Conservation (phyloP, 1,140 invertebrate genomes). For the Colletes gigas region DNA sequence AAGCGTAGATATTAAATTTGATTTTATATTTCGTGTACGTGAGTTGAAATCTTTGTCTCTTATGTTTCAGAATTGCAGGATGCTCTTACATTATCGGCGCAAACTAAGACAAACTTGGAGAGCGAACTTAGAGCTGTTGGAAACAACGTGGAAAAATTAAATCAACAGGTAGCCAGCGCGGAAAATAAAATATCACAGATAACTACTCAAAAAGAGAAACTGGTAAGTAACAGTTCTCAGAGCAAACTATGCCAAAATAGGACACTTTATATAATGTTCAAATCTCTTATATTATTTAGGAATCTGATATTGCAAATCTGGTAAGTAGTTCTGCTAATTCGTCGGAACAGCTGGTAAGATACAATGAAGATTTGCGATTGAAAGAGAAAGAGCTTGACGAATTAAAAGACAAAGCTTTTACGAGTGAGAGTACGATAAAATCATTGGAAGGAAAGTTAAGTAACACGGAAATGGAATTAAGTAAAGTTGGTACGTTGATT, state of each 20-base stretch:
- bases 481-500: constrained; percentile 53
- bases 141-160: constrained; percentile 72
- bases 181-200: constrained; percentile 76
- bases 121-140: constrained; percentile 72
- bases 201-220: constrained; percentile 78
- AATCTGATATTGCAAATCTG: constrained; percentile 74
- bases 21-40: constrained; percentile 15
- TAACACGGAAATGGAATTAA: constrained; percentile 56
- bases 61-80: constrained; percentile 72
- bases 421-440: constrained; percentile 78
- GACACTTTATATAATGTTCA: background rate
- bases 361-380: constrained; percentile 80
- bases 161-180: constrained; percentile 70
- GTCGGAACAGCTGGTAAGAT: constrained; percentile 80
- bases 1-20: background rate
- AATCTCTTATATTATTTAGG: constrained; percentile 65
- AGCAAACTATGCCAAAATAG: no score
- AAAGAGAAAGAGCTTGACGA: constrained; percentile 80
- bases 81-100: constrained; percentile 73
- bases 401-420: constrained; percentile 79
- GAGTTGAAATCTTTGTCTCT: constrained; percentile 10
- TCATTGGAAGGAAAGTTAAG: constrained; percentile 66
- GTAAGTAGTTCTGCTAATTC: constrained; percentile 77
- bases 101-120: constrained; percentile 76
- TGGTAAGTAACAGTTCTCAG: constrained; percentile 69